These are phyloP conservation scores for Neoniphon sammara DNA, from an alignment of 2,797 vertebrate genomes.

Conservation along the genomic window DNA sequence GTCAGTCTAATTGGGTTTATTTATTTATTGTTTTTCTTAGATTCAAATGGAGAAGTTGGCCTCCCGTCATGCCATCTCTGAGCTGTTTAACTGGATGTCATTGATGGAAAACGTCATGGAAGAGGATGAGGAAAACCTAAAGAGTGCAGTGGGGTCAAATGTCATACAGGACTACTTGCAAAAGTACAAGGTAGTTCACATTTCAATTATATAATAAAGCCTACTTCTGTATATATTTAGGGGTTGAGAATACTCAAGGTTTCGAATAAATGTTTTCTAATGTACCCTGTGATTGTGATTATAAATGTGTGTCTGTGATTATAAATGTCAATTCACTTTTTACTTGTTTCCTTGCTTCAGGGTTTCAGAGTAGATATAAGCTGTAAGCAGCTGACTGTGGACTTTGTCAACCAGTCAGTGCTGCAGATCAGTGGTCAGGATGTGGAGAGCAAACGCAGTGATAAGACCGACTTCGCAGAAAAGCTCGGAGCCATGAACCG, in stretches of 20 bases:
- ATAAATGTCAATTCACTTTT: neutral
- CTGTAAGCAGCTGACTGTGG: conserved; percentile 97
- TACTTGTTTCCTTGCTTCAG: conserved; percentile 70
- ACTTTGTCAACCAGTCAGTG: conserved; percentile 98
- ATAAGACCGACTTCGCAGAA: conserved; percentile 98
- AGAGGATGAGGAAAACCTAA: conserved; percentile 92
- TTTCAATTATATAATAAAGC: neutral
- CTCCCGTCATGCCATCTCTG: conserved; percentile 92
- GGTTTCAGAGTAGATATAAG: conserved; percentile 95
- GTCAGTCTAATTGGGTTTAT: neutral
- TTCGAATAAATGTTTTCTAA: neutral
- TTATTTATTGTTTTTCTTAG: conserved; percentile 77
- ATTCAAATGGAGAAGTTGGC: conserved; percentile 98
- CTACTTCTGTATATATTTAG: neutral
- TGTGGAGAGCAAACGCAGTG: conserved; percentile 93
- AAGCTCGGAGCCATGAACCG: conserved; percentile 96
- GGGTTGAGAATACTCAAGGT: neutral
- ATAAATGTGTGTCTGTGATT: neutral
- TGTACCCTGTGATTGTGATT: neutral
- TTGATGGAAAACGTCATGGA: conserved; percentile 93
- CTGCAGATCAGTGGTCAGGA: conserved; percentile 94
- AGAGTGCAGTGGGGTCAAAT: conserved; percentile 89
- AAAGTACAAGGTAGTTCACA: conserved; percentile 91
- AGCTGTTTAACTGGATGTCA: conserved; percentile 95
- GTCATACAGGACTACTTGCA: conserved; percentile 90